A percentile compares a stretch with the other conserved stretches of the same genome.
phyloP scores from a whole-genome alignment of 2,113 vertebrate species.

The Platichthys flesus region DNA sequence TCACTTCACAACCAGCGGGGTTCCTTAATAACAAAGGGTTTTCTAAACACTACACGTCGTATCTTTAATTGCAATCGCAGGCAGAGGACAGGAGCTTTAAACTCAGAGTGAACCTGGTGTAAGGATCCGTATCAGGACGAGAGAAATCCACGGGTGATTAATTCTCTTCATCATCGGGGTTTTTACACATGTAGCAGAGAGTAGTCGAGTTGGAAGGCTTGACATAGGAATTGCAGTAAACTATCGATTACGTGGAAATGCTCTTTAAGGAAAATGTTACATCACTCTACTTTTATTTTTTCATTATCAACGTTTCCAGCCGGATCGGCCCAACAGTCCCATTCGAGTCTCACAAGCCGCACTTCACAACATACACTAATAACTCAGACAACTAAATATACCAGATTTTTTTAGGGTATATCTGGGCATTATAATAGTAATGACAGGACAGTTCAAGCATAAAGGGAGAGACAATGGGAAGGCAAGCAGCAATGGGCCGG shows the following conservation, averaged over 20 bases:
- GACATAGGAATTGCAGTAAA: background rate
- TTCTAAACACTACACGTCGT: background rate
- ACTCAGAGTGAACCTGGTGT: background rate
- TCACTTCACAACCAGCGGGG: background rate
- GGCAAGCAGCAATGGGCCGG: no score
- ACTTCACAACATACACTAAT: no score
- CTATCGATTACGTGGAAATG: background rate
- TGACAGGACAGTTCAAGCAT: no score
- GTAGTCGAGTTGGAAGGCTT: no score
- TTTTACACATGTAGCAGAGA: background rate
- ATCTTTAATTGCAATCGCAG: background rate
- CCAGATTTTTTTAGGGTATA: no score
- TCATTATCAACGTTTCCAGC: no score
- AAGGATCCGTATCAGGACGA: background rate
- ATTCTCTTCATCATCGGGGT: background rate
- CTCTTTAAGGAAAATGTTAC: background rate
- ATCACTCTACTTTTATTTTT: no score
- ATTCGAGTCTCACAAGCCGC: no score
- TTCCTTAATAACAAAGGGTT: background rate
- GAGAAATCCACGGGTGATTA: background rate
- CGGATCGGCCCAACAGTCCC: no score
- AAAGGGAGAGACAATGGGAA: no score
- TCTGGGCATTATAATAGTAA: no score
- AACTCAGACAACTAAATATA: no score
- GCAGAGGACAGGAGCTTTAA: background rate